Evolutionary conservation across 2,113 vertebrate species (phyloP).

Genomic region (Oenanthe melanoleuca): DNA sequence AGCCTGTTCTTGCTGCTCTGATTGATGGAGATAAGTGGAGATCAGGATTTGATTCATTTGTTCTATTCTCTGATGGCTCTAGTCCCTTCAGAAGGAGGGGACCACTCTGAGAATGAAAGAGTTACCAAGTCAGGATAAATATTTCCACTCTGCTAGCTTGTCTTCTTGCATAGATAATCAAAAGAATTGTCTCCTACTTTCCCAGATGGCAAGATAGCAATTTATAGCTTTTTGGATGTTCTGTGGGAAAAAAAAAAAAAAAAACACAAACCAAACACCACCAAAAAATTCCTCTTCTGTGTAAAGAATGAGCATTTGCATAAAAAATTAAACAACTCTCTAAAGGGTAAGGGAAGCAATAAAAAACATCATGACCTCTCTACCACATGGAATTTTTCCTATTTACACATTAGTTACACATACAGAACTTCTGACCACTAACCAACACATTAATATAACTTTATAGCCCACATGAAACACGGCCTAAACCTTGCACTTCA

Average conservation of each 20-base stretch:
- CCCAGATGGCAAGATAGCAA: not conserved
- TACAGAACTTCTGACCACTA: constrained; percentile 34
- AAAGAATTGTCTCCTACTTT: not conserved
- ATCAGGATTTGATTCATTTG: not conserved
- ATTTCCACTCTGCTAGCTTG: not conserved
- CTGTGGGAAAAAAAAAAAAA: not conserved
- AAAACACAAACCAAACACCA: not conserved
- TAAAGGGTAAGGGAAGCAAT: not conserved
- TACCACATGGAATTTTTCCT: not conserved
- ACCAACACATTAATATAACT: constrained; percentile 42
- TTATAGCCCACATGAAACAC: constrained; percentile 9
- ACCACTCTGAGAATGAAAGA: not conserved
- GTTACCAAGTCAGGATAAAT: not conserved
- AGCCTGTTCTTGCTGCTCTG: not conserved
- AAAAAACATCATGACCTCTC: not conserved
- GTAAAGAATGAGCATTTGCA: constrained; percentile 35
- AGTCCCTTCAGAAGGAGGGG: not conserved
- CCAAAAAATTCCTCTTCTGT: not conserved
- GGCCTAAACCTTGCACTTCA: constrained; percentile 22
- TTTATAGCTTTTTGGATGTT: not conserved
- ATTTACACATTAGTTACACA: constrained; percentile 42
- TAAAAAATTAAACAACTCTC: not conserved
- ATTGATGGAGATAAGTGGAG: not conserved
- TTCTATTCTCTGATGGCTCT: not conserved
- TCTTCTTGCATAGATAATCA: not conserved